These are phyloP conservation scores for Montipora cactus DNA, from an alignment of 64 coral and sea anemone genomes.

Conservation along the genomic window DNA sequence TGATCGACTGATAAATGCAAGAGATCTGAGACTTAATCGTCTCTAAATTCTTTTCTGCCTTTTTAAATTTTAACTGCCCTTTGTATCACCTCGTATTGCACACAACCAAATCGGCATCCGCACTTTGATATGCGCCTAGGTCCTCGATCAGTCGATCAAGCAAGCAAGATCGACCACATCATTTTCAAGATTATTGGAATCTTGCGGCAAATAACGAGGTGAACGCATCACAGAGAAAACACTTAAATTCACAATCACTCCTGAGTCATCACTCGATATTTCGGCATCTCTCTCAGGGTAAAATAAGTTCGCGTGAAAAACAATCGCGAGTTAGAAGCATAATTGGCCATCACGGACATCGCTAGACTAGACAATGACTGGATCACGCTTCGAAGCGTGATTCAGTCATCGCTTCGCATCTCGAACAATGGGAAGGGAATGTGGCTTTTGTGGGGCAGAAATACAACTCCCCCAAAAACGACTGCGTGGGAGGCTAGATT, in stretches of 20 bases:
- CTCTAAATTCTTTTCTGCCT: background rate
- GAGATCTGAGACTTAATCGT: background rate
- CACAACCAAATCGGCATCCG: background rate
- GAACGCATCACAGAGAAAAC: slow-evolving; percentile 1
- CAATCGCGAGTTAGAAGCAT: background rate
- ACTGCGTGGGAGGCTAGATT: slow-evolving; percentile 12
- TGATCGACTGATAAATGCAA: no score
- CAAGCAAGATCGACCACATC: background rate
- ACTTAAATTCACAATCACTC: background rate
- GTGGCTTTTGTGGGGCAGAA: slow-evolving; percentile 21
- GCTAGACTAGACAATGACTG: slow-evolving; percentile 17
- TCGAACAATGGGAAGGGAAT: slow-evolving; percentile 52
- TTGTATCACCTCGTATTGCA: slow-evolving; percentile 15
- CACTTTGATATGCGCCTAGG: background rate
- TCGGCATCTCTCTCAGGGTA: no score
- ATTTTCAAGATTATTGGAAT: background rate
- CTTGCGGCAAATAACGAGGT: background rate
- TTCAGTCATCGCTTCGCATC: background rate
- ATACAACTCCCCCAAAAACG: background rate
- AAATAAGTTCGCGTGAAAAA: slow-evolving; percentile 34
- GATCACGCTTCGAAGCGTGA: slow-evolving; percentile 5
- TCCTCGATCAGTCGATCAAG: background rate
- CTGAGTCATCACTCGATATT: background rate
- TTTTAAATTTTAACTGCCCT: background rate
- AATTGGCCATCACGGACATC: slow-evolving; percentile 3